phyloP scores from a whole-genome alignment of 2,797 vertebrate species.

The Rhinophrynus dorsalis region DNA sequence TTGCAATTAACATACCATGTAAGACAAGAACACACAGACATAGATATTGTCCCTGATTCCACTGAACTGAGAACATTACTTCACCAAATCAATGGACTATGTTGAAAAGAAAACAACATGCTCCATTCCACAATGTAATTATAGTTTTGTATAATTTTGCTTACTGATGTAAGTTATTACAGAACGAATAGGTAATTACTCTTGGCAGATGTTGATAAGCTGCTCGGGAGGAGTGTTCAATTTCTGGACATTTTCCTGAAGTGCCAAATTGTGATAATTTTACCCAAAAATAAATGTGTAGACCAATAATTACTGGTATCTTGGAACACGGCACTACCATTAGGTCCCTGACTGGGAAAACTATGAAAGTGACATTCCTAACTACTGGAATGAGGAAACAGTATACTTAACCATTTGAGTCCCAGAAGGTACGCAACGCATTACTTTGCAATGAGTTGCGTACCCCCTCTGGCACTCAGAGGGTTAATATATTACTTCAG shows the following conservation, averaged over 20 bases:
- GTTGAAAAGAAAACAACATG: slow-evolving; percentile 22
- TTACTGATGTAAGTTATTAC: slow-evolving; percentile 23
- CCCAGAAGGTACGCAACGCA: no score
- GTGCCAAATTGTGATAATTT: not conserved
- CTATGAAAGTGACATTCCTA: no score
- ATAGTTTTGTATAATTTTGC: slow-evolving; percentile 21
- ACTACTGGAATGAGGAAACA: no score
- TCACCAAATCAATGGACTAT: slow-evolving; percentile 22
- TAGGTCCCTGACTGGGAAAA: no score
- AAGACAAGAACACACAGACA: slow-evolving; percentile 5
- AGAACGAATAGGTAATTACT: slow-evolving; percentile 11
- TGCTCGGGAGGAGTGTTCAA: not conserved
- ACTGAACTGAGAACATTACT: not conserved
- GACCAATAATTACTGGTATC: no score
- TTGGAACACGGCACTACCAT: no score
- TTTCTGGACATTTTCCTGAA: slow-evolving; percentile 10
- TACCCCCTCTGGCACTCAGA: no score
- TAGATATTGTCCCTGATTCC: not conserved
- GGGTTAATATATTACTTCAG: no score
- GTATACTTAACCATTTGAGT: no score
- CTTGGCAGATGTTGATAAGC: not conserved
- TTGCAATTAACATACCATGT: slow-evolving; percentile 21
- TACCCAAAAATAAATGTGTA: no score
- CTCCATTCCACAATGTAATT: slow-evolving; percentile 22
- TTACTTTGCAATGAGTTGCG: no score